These are phyloP conservation scores for Oophaga pumilio DNA, from an alignment of 2,113 vertebrate genomes.

Conservation along the genomic window DNA sequence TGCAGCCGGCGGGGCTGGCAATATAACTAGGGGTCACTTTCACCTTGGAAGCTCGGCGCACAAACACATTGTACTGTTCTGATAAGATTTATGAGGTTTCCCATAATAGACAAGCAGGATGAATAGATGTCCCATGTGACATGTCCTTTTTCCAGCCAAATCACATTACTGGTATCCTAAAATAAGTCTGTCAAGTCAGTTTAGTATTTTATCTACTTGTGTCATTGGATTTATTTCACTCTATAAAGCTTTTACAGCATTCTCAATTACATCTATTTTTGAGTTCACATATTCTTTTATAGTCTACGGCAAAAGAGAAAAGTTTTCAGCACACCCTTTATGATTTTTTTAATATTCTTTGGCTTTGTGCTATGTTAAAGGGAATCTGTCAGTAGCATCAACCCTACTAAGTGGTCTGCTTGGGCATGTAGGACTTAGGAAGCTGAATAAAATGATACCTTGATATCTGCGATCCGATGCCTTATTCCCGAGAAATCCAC, in stretches of 20 bases:
- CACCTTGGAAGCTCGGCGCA: neutral
- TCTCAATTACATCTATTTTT: neutral
- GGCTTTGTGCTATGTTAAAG: neutral
- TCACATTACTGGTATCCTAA: neutral
- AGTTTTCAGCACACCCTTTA: neutral
- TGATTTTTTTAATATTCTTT: neutral
- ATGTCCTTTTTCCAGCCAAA: neutral
- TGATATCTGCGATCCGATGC: too few species aligned
- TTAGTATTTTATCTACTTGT: neutral
- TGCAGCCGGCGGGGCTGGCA: neutral
- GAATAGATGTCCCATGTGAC: neutral
- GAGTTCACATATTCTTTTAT: neutral
- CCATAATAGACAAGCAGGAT: neutral
- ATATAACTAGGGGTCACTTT: neutral
- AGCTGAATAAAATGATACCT: too few species aligned
- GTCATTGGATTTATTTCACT: neutral
- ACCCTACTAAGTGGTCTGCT: too few species aligned
- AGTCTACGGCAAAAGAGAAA: neutral
- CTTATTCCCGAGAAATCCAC: too few species aligned
- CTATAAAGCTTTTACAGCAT: neutral
- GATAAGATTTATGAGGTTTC: neutral
- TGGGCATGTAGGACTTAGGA: too few species aligned
- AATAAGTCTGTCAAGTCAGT: neutral
- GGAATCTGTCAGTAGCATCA: neutral
- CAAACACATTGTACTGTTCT: neutral